A percentile compares a stretch with the other conserved stretches of the same genome.
phyloP scores from a whole-genome alignment of 2,113 vertebrate genomes.

The Rhodinocichla rosea region DNA sequence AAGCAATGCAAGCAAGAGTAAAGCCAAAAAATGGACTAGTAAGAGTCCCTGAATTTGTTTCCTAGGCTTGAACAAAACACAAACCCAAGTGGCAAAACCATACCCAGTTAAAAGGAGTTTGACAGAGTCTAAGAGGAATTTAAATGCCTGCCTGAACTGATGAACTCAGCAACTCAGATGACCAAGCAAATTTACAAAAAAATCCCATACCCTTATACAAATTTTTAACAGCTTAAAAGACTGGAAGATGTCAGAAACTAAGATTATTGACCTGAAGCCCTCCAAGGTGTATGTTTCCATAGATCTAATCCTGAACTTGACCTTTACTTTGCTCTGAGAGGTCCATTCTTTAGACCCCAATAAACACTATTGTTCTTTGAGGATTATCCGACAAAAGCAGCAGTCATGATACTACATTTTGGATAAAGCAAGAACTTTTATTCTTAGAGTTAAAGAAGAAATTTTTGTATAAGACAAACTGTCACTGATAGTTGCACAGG shows the following conservation, averaged over 20 bases:
- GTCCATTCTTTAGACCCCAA: not conserved
- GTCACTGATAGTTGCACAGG: not conserved
- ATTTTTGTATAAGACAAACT: not conserved
- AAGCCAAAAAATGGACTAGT: not conserved
- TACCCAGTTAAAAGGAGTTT: not conserved
- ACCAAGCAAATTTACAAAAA: not conserved
- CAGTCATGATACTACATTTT: not conserved
- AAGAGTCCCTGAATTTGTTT: not conserved
- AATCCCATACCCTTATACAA: rapidly evolving
- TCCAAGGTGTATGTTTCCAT: not conserved
- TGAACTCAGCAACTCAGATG: not conserved
- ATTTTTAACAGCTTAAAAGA: not conserved
- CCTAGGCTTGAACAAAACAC: not conserved
- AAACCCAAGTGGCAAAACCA: not conserved
- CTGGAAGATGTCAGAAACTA: not conserved
- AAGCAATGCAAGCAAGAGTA: not conserved
- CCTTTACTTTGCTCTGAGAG: not conserved
- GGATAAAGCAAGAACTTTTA: not conserved
- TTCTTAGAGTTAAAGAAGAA: not conserved
- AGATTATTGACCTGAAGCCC: not conserved
- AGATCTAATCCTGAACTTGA: not conserved
- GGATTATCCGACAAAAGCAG: not conserved
- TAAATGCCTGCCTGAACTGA: not conserved
- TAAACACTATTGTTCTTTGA: not conserved
- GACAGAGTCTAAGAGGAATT: not conserved